Evolutionary conservation across 2,113 vertebrate species (phyloP).

Genomic region (Axis porcinus): DNA sequence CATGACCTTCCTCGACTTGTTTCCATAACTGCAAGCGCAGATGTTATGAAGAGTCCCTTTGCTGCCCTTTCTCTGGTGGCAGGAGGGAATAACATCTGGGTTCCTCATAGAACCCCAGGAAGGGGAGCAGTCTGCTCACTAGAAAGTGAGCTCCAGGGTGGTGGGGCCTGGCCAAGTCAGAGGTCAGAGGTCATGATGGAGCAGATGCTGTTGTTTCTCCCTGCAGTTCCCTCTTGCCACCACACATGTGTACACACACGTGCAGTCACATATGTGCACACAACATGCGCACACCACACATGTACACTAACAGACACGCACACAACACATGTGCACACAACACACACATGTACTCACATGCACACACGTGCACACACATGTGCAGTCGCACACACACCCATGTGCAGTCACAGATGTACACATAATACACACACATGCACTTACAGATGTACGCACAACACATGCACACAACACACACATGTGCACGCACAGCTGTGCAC

Average conservation of each 20-base stretch:
- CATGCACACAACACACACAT: background rate
- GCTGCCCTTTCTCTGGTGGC: background rate
- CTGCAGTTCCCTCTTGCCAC: background rate
- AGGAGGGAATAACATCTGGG: background rate
- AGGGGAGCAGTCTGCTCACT: rapidly evolving
- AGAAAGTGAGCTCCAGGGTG: background rate
- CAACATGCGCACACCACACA: background rate
- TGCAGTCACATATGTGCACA: background rate
- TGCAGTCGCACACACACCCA: background rate
- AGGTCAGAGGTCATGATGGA: background rate
- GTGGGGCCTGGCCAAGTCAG: background rate
- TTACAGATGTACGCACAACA: background rate
- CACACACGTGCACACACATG: background rate
- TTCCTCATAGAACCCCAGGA: background rate
- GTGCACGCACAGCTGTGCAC: background rate
- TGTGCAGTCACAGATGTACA: rapidly evolving
- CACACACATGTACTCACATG: no score
- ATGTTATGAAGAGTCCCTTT: background rate
- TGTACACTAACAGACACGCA: background rate
- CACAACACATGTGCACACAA: background rate
- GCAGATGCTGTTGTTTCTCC: background rate
- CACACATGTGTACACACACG: background rate
- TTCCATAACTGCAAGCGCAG: background rate
- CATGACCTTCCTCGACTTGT: no score
- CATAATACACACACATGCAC: background rate